Base-by-base conservation (phyloP, 2,888 invertebrate species). In the Pyrrhia umbra region DNA sequence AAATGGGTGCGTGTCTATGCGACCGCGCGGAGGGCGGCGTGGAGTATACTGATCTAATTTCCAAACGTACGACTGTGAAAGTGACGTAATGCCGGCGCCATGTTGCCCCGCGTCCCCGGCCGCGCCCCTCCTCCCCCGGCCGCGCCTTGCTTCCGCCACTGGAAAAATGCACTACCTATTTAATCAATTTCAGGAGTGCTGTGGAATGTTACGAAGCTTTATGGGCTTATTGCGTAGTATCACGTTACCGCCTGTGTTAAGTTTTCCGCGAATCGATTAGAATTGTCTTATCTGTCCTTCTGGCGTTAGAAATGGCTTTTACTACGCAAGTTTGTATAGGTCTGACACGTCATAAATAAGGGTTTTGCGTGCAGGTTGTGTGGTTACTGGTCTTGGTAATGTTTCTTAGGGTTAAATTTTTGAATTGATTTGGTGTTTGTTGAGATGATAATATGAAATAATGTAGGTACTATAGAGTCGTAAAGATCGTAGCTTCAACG, bases 31-130 rank as follows among this genome's bases (percentile, higher is more conserved):
- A 82, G 78, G 85, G 82, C 80, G 81, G 88, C 89, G 81, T 86
- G 84, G 83, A 85, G 84, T 90, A 88, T 87, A 94, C 94, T 94
- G 94, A 92, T 93, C 94, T 90, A 94, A 93, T 93, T 94, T 87
- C 86, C 86, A 90, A 86, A 88, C 88, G 92, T 88, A 90, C 91
- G 90, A 81, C 91, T 90, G 89, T 88, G 90, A 90, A 91, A 91
- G 91, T 94, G 94, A 94, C 93, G 94, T 94, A 94, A 94, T 85
- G 80, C 81, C 85, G 88, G 80, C 88, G 93, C 94, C 94, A 94
- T 94, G 62, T 90, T 93, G 91, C 88, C 77, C 79, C 85, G 81
- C 82, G 84, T 77, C 82, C 80, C 75, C 68, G 70, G 78, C 87
- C 87, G 85, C 88, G 57, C 80, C 82, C 79, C 78, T 64, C 76